These are phyloP conservation scores for Ptilonorhynchus violaceus DNA, from an alignment of 2,113 vertebrate species.

Conservation along the genomic window DNA sequence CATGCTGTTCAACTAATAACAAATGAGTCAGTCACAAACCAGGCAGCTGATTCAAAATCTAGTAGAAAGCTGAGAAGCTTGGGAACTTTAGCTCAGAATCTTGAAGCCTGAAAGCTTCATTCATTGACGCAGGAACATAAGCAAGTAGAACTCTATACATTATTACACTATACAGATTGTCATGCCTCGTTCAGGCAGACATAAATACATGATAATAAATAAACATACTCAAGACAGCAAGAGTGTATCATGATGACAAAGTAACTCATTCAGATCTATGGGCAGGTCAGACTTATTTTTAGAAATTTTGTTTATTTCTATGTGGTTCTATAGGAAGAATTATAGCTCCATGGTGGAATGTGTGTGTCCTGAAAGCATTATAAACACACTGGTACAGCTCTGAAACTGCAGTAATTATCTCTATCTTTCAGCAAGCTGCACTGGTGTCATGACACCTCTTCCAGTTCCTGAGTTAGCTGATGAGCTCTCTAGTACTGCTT, in stretches of 20 bases:
- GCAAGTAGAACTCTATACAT: not conserved
- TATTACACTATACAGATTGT: not conserved
- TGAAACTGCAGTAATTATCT: not conserved
- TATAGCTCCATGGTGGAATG: not conserved
- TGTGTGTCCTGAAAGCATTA: not conserved
- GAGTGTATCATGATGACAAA: not conserved
- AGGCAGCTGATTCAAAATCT: not conserved
- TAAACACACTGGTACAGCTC: not conserved
- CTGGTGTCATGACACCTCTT: not conserved
- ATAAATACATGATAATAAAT: not conserved
- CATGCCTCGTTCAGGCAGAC: not conserved
- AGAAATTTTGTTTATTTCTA: not conserved
- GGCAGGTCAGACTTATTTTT: not conserved
- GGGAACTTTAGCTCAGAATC: not conserved
- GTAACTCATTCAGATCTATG: not conserved
- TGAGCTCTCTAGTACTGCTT: not conserved
- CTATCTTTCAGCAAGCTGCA: not conserved
- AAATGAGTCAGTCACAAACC: not conserved
- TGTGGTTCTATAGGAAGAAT: not conserved
- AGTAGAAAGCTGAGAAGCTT: not conserved
- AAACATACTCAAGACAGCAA: not conserved
- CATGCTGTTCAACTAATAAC: not conserved
- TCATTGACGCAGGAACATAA: not conserved
- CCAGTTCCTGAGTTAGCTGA: not conserved
- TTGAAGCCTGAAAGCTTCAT: not conserved